Base-by-base conservation (phyloP, 2,888 invertebrate species). In the Chrysolina oricalcia region DNA sequence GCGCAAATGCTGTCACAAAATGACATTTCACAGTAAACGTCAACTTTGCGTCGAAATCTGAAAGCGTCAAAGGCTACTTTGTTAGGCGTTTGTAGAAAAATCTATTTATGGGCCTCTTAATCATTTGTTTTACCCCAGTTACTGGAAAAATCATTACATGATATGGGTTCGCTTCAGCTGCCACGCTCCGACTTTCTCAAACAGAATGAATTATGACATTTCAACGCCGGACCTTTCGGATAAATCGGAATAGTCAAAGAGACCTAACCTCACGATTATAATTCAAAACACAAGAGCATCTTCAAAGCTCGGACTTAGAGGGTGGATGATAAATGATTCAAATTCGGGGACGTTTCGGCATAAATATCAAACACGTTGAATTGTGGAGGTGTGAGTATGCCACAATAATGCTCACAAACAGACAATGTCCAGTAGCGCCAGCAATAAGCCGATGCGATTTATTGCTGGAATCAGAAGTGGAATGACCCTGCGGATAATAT, bases 301-400 rank as follows among this genome's bases (percentile, higher is more conserved):
- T 72, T 77, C 69, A 59, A 73, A 70, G 64, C 72, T 46, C 23
- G 72, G 68, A 63, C 74, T 74, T 74, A 73, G 65, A 68, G 75
- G 73, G 74, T 65, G 40, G 63, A 53, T 78, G 75, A 78, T 78
- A 78, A 78, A 78, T 73, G 78, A 76, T 75, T 69, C 74, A 75
- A 70, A 75, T 73, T 77, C 73, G 67, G 64, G 74, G 74, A 67
- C 68, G 65, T 77, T 74, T 53, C 67, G 62, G 74, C 77, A 71
- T 77, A 73, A 77, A 74, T 75, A 76, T 72, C 76, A 73, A 73
- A 77, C 73, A 73, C 64, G 70, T 63, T 72, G 77, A 69, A 77
- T 74, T 46, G 74, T 13, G 70, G 53, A 43, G 64, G 48, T 63
- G 56, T 23, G 48, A 41, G 65, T 66, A 46, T 67, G 48, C 59